Conservation (phyloP, 2,888 invertebrate species). For the Philonicus albiceps region DNA sequence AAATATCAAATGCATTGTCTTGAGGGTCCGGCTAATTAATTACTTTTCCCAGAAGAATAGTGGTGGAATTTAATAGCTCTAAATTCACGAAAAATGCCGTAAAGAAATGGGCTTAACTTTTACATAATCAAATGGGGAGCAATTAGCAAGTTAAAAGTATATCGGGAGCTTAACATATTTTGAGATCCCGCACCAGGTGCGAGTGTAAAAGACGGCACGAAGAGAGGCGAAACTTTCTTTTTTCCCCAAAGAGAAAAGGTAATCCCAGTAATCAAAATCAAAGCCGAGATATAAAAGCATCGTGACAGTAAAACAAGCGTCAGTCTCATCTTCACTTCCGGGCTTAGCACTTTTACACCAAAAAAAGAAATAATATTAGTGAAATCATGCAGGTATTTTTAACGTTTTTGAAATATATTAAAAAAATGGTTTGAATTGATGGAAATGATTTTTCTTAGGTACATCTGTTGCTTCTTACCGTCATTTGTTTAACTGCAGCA, state of each 20-base stretch:
- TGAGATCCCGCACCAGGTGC: neutral
- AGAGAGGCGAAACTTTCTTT: neutral
- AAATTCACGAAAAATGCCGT: neutral
- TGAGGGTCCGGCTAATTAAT: neutral
- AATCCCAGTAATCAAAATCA: neutral
- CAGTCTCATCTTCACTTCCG: conserved; percentile 25
- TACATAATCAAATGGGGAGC: neutral
- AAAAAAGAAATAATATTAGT: neutral
- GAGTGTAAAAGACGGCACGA: neutral
- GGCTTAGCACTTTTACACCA: neutral
- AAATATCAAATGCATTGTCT: neutral
- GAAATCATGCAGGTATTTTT: conserved; percentile 21
- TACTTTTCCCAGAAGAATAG: neutral
- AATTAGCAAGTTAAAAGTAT: neutral
- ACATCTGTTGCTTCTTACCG: neutral
- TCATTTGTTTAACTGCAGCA: neutral
- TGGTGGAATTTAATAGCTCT: neutral
- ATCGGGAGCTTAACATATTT: neutral
- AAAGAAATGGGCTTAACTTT: neutral
- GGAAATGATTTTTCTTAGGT: neutral
- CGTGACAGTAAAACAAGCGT: neutral
- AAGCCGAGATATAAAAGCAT: conserved; percentile 15
- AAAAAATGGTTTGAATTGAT: neutral
- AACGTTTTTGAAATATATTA: neutral
- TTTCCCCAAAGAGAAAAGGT: neutral